Percentiles rank a stretch among this genome's conserved stretches.
Conservation (phyloP, 1,140 invertebrate species). For the Lethrus apterus region DNA sequence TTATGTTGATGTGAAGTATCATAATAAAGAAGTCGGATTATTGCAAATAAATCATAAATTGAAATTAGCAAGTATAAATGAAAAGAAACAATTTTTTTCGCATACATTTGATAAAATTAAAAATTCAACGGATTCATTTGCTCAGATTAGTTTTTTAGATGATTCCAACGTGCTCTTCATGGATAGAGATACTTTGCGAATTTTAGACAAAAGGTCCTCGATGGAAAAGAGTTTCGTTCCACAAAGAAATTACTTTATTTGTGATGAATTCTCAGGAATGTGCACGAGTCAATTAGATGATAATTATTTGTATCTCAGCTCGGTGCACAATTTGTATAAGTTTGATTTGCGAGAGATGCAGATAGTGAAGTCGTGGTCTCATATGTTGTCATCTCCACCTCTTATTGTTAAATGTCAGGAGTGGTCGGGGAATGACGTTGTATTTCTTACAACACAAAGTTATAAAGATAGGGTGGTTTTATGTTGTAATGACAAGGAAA, state of each 20-base stretch:
- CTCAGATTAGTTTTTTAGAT: constrained; percentile 4
- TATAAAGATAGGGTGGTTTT: constrained; percentile 9
- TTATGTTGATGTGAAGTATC: constrained; percentile 4
- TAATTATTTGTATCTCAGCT: constrained; percentile 1
- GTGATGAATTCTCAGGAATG: constrained; percentile 4
- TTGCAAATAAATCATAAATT: constrained; percentile 7
- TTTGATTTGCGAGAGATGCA: constrained; percentile 1
- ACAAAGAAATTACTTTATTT: background rate
- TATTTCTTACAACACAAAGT: constrained; percentile 3
- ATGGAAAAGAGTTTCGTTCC: background rate
- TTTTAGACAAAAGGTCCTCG: constrained; percentile 3
- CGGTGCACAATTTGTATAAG: constrained; percentile 8
- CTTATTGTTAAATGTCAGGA: constrained; percentile 1
- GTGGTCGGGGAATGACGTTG: background rate
- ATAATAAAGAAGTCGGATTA: background rate
- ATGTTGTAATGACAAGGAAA: constrained; percentile 1
- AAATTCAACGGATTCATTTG: constrained; percentile 3
- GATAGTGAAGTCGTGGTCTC: constrained; percentile 5
- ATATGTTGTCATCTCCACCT: constrained; percentile 2
- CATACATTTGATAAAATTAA: background rate
- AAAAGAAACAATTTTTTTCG: background rate
- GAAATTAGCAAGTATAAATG: background rate
- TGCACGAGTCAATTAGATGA: background rate
- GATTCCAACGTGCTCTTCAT: background rate
- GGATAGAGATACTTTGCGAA: constrained; percentile 6